Base-by-base conservation (phyloP, 2,797 vertebrate species). In the Sciaenops ocellatus region DNA sequence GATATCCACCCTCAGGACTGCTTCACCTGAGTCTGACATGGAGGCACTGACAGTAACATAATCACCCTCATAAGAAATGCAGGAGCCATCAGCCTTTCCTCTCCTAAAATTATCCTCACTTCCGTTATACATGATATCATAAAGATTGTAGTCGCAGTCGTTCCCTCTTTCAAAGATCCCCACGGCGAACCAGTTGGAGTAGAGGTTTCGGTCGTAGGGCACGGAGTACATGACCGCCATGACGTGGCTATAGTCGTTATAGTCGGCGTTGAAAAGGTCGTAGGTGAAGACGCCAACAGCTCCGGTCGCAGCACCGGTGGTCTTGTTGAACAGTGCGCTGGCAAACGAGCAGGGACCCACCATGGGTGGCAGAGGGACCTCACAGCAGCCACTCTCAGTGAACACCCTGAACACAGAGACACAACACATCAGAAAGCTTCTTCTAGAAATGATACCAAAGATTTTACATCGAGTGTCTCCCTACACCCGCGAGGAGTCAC, bases 181-280 rank as follows among this genome's bases (percentile, higher is more conserved):
- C 72, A 92, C 91, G 0, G 88, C 88, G 3, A 85, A 88, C 89
- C 91, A 94, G 86, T 86, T 94, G 78, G 85, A 88, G 86, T 92
- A 94, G 42, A 93, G 73, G 64, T 48, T 79, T 2, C 85, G 79
- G 76, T 94, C 93, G 1, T 77, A 94, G 13, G 93, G 93, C 81
- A 93, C 90, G 0, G 93, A 94, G 76, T 65, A 94, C 93, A 93
- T 94, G 80, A 90, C 70, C 0, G 92, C 91, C 73, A 93, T 1
- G 55, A 85, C 1, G 55, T 93, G 88, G 79, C 6, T 91, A 62
- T 77, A 87, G 79, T 92, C 87, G 0, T 87, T 83, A 18, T 78
- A 30, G 15, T 87, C 61, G 0, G 41, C 1, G 6, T 91, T 92
- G 80, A 82, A 60, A 12, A 94, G 79, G 76, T 94, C 89, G 1